Evolutionary conservation across 2,888 invertebrate genomes (phyloP).

Genomic region (Ormyrus pomaceus): DNA sequence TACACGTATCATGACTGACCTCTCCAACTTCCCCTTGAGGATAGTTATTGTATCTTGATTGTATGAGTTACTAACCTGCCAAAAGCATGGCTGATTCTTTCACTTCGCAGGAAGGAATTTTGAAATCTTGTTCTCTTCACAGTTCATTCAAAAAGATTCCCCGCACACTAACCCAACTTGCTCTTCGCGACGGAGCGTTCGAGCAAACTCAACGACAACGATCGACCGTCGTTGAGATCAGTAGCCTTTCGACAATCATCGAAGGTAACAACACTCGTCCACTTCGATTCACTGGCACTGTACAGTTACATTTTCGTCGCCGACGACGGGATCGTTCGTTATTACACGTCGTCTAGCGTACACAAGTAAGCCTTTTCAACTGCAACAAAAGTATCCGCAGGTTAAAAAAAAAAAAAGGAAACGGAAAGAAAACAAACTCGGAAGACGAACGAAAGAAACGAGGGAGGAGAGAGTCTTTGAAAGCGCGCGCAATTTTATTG

Average conservation of each 20-base stretch:
- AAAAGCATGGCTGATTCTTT: slow-evolving; percentile 51
- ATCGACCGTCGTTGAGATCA: background rate
- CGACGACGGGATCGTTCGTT: background rate
- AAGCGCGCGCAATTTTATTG: slow-evolving; percentile 6
- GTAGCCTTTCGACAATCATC: background rate
- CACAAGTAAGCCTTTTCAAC: background rate
- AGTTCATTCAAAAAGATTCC: slow-evolving; percentile 17
- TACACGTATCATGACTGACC: too few relatives aligned
- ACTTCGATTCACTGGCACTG: background rate
- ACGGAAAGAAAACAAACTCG: too few relatives aligned
- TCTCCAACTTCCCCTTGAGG: too few relatives aligned
- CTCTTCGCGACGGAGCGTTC: background rate
- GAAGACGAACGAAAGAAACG: too few relatives aligned
- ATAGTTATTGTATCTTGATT: too few relatives aligned
- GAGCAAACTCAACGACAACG: background rate
- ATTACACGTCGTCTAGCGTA: background rate
- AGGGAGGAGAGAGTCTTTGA: background rate
- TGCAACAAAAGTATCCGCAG: slow-evolving; percentile 15
- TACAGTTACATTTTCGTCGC: slow-evolving; percentile 37
- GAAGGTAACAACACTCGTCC: background rate
- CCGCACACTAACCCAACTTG: too few relatives aligned
- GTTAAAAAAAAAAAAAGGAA: too few relatives aligned
- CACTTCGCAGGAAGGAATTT: slow-evolving; percentile 54
- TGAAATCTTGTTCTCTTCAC: slow-evolving; percentile 3
- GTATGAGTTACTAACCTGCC: slow-evolving; percentile 48